Conservation (phyloP, 1,140 invertebrate species). For the Solenopsis invicta region DNA sequence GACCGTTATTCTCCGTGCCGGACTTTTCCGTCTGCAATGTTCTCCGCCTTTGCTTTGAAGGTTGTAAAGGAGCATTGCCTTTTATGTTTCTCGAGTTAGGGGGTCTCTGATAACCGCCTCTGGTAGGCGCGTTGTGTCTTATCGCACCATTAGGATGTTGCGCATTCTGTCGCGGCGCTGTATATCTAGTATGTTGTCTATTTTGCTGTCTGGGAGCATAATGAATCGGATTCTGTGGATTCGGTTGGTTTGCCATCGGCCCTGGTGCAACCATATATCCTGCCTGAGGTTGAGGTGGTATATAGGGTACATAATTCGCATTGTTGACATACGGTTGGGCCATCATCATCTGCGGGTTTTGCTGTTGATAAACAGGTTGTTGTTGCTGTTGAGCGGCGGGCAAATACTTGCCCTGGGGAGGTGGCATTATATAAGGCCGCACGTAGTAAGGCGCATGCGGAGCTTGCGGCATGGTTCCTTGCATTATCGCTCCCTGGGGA, state of each 20-base stretch:
- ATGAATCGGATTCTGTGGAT: not conserved
- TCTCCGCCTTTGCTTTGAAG: not conserved
- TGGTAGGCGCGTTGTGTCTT: conserved; percentile 59
- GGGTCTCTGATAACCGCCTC: not conserved
- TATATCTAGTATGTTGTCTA: conserved; percentile 34
- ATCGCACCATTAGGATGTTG: conserved; percentile 73
- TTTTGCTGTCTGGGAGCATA: not conserved
- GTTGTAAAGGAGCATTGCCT: not conserved
- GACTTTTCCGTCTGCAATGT: not conserved
- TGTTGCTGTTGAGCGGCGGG: conserved; percentile 17
- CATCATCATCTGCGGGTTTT: conserved; percentile 50
- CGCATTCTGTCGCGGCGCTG: conserved; percentile 31
- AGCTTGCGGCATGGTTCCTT: conserved; percentile 4
- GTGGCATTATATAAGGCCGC: conserved; percentile 73
- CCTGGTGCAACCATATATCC: not conserved
- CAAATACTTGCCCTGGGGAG: conserved; percentile 36
- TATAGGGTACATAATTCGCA: conserved; percentile 64
- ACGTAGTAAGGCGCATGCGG: conserved; percentile 61
- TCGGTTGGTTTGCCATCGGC: conserved; percentile 3
- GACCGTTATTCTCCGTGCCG: not conserved
- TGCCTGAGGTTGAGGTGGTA: conserved; percentile 46
- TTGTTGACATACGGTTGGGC: conserved; percentile 67
- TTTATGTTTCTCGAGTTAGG: not conserved
- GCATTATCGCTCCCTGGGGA: conserved; percentile 37
- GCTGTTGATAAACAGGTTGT: conserved; percentile 47